These are phyloP conservation scores for Petrolisthes manimaculis DNA, from an alignment of 2,888 invertebrate species.

Conservation along the genomic window DNA sequence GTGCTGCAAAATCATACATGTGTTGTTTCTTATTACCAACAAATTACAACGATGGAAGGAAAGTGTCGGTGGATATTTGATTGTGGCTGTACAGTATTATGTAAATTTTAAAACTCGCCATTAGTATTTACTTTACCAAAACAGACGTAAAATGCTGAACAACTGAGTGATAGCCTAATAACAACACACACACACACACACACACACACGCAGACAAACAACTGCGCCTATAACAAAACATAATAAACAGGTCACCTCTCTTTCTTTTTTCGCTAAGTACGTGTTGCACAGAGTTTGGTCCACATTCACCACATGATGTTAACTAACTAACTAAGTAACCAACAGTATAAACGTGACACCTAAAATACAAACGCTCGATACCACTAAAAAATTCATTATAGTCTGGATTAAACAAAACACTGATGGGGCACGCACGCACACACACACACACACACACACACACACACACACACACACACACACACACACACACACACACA, in stretches of 20 bases:
- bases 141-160: not conserved
- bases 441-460: constrained; percentile 29
- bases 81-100: too few species aligned
- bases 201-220: constrained; percentile 11
- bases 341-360: too few species aligned
- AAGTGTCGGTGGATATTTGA: too few species aligned
- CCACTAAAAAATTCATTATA: too few species aligned
- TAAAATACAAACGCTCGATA: too few species aligned
- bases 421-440: constrained; percentile 23
- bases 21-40: too few species aligned
- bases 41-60: too few species aligned
- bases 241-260: too few species aligned
- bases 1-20: too few species aligned
- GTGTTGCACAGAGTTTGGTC: not conserved
- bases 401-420: too few species aligned
- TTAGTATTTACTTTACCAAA: not conserved
- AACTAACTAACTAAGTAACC: not conserved
- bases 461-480: constrained; percentile 9
- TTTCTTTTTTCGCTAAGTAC: too few species aligned
- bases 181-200: constrained; percentile 37
- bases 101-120: too few species aligned
- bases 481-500: not conserved
- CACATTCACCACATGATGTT: not conserved
- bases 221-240: not conserved
- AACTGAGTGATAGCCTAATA: not conserved